Base-by-base conservation (phyloP, 2,797 vertebrate genomes). In the Enteromius mattozi region DNA sequence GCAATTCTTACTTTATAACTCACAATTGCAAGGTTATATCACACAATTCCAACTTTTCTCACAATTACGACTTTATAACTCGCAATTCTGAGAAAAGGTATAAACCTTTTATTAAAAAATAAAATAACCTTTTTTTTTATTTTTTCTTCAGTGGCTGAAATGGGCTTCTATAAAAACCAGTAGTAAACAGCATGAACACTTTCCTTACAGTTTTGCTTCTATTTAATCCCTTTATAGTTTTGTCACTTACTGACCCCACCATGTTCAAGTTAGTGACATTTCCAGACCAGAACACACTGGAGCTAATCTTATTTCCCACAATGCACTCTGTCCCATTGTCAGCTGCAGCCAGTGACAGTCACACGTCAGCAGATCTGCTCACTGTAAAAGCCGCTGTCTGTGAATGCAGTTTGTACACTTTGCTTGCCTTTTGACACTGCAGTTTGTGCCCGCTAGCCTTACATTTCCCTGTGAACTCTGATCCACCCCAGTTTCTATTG, bases 281-380 rank as follows among this genome's bases (percentile, higher is more conserved):
- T 35, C 63, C 51, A 78, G 77, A 75, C 47, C 61, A 81, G 84
- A 79, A 40, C 42, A 83, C 40, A 78, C 85, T 61, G 82, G 74
- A 63, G 86, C 87, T 93, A 90, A 91, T 92, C 91, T 91, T 78
- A 47, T 92, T 90, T 91, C 88, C 91, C 91, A 91, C 88, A 87
- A 89, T 91, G 88, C 89, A 86, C 86, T 59, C 88, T 85, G 88
- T 78, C 87, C 79, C 87, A 86, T 92, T 91, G 92, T 92, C 90
- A 91, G 83, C 86, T 89, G 78, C 84, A 63, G 33, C 84, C 21
- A 49, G 72, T 82, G 77, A 35, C 84, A 79, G 88, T 85, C 45
- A 13, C 85, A 87, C 83, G 80, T 91, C 85, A 87, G 16, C 90
- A 89, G 78, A 89, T 89, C 88, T 88, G 70, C 72, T 81, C 70